These are phyloP conservation scores for Melanogrammus aeglefinus DNA, from an alignment of 2,797 vertebrate species.

Conservation along the genomic window DNA sequence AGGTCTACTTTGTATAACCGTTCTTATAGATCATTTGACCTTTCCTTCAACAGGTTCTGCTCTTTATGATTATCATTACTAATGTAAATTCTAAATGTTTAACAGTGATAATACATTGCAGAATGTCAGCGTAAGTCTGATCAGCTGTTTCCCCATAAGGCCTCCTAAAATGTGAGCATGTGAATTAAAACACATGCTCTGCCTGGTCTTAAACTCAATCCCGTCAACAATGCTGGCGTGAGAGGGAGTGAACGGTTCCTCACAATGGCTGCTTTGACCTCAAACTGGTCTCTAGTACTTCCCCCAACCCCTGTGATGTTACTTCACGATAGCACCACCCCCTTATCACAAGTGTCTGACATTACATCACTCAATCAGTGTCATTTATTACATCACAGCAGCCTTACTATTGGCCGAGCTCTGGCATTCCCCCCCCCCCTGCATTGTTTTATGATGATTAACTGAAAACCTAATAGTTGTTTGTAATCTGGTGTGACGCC, in stretches of 20 bases:
- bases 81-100: background rate
- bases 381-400: constrained; percentile 19
- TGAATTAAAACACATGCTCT: background rate
- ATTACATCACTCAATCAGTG: constrained; percentile 46
- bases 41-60: background rate
- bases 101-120: background rate
- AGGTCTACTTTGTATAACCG: background rate
- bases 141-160: background rate
- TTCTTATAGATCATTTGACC: background rate
- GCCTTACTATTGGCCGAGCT: background rate
- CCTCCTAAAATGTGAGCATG: constrained; percentile 20
- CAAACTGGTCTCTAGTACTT: background rate
- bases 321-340: constrained; percentile 11
- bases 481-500: constrained; percentile 85
- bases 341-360: constrained; percentile 34
- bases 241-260: background rate
- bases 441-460: constrained; percentile 71
- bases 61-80: background rate
- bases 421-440: background rate
- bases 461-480: constrained; percentile 60
- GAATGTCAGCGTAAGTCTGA: background rate
- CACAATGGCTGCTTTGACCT: constrained; percentile 56
- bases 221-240: constrained; percentile 48
- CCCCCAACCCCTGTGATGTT: constrained; percentile 37
- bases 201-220: background rate